A percentile compares a stretch with the other conserved stretches of the same genome.
Evolutionary conservation across 2,113 vertebrate species (phyloP).

Genomic region (Archocentrus centrarchus): DNA sequence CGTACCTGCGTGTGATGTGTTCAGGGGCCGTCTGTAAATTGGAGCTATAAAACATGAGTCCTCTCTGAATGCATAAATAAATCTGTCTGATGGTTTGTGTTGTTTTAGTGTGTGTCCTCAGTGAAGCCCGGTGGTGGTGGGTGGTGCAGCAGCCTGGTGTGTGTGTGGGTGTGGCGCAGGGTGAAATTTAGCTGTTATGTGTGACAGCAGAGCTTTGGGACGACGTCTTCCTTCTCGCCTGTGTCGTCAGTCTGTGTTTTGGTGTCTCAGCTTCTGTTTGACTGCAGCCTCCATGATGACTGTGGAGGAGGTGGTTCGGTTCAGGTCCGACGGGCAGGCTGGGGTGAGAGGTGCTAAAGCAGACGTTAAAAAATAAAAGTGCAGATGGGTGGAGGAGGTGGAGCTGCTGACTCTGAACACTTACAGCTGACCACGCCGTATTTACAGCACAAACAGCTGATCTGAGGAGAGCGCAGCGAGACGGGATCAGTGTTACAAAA

Average conservation of each 20-base stretch:
- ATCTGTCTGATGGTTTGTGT: background rate
- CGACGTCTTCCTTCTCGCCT: background rate
- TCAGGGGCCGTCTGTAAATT: background rate
- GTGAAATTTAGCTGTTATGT: background rate
- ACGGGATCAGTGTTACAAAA: too few species aligned
- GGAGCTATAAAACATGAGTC: background rate
- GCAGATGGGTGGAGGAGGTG: background rate
- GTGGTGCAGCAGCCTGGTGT: background rate
- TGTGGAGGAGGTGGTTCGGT: background rate
- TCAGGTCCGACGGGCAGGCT: conserved; percentile 24
- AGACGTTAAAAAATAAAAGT: background rate
- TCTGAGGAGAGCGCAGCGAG: background rate
- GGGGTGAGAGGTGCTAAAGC: background rate
- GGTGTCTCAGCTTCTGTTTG: background rate
- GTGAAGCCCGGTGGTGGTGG: too few species aligned
- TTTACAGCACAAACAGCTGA: background rate
- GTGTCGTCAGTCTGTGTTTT: background rate
- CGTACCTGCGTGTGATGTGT: background rate
- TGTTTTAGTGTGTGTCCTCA: background rate
- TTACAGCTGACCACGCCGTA: background rate
- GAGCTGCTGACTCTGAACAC: conserved; percentile 33
- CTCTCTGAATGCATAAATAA: background rate
- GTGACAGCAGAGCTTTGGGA: background rate
- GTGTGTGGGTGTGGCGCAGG: background rate
- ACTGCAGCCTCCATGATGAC: background rate